Base-by-base conservation (phyloP, 2,113 vertebrate species). In the Callocephalon fimbriatum region DNA sequence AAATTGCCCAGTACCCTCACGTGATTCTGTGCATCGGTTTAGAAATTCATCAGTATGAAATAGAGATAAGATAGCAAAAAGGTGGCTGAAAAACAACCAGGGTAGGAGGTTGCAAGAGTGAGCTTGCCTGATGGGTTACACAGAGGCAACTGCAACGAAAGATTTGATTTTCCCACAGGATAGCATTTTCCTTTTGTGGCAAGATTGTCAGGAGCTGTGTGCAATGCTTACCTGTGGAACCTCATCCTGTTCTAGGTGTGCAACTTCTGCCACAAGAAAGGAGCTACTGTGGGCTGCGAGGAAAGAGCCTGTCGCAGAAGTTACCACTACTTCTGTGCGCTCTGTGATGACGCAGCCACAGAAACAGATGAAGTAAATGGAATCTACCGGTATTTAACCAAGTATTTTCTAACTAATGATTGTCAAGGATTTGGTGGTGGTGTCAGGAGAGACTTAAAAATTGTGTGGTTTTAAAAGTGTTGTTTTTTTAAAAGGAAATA, bases 271-370 rank as follows among this genome's bases (percentile, higher is more conserved):
- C 58, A 32, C 25, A 59, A 96, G 94, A 97, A 81, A 65, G 98
- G 98, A 62, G 98, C 98, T 62, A 98, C 98, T 0, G 97, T 98
- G 96, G 98, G 98, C 21, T 98, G 98, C 1, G 98, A 98, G n/a
- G 48, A 96, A 45, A 87, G 87, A 62, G 10, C 31, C 14, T 98
- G 98, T 67, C 40, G n/a, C 65, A 90, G 93, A 45, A 98, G 87
- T 40, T 98, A 98, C 68, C 98, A 98, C 95, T 98, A 96, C 92
- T 97, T 97, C 93, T 98, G 98, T 48, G 98, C 98, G 0, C 94
- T 96, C 71, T 77, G 88, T 4, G 98, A 97, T 6, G 54, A 96
- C 0, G 97, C 98, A 1, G 75, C 96, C 12, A 84, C 94, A 56
- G 82, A 98, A 63, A 92, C 63, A 3, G 95, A 97, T 74, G 54